Conservation (phyloP, 2,888 invertebrate species). For the Drosophila quinaria region DNA sequence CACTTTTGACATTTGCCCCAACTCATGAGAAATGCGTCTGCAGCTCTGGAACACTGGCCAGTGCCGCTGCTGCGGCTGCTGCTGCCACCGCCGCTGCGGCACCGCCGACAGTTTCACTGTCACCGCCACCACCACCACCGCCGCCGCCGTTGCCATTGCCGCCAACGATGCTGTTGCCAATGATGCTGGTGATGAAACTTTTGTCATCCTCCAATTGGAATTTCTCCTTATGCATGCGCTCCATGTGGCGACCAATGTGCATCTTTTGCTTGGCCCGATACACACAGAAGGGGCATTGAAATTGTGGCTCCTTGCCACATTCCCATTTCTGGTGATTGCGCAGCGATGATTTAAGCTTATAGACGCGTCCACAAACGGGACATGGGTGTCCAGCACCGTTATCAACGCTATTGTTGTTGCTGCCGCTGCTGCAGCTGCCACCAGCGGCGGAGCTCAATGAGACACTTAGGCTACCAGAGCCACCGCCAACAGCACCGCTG, state of each 20-base stretch:
- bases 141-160: constrained; percentile 35
- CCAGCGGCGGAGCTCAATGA: constrained; percentile 44
- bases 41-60: constrained; percentile 75
- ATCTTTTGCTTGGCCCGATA: constrained; percentile 94
- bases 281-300: constrained; percentile 93
- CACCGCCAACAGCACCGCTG: constrained; percentile 21
- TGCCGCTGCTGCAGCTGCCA: constrained; percentile 58
- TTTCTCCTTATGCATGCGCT: constrained; percentile 91
- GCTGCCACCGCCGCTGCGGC: constrained; percentile 56
- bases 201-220: constrained; percentile 86
- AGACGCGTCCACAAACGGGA: constrained; percentile 93
- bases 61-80: constrained; percentile 55
- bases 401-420: constrained; percentile 64
- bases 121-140: constrained; percentile 26
- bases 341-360: constrained; percentile 94
- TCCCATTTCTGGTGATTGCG: constrained; percentile 95
- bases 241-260: constrained; percentile 93
- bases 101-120: constrained; percentile 32
- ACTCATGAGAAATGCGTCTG: constrained; percentile 83
- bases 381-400: constrained; percentile 89
- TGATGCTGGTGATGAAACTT: constrained; percentile 73
- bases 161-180: constrained; percentile 40
- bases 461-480: constrained; percentile 8
- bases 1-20: background rate
- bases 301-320: constrained; percentile 94